Percentiles rank a stretch among this genome's conserved stretches.
Conservation (phyloP, 2,113 vertebrate genomes). For the Grammomys surdaster region DNA sequence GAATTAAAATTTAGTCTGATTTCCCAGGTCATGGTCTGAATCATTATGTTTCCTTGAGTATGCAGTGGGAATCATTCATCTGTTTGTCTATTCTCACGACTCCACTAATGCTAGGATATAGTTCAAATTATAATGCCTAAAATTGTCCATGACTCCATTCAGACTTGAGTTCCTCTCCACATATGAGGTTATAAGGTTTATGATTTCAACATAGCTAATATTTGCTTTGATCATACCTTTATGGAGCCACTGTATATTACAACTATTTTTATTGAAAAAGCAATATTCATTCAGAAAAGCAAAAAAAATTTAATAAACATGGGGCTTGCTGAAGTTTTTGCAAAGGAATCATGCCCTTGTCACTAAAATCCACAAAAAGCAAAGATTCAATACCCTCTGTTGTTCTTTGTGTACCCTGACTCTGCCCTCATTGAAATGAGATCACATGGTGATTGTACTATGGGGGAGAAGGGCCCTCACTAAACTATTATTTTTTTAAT, state of each 20-base stretch:
- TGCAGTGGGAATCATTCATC: background rate
- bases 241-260: background rate
- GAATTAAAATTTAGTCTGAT: background rate
- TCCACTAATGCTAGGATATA: background rate
- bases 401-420: background rate
- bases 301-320: constrained; percentile 52
- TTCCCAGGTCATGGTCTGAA: background rate
- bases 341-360: background rate
- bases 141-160: background rate
- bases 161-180: background rate
- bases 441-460: too few relatives aligned
- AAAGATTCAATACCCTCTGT: constrained; percentile 1
- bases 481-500: background rate
- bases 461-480: rapidly evolving
- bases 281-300: constrained; percentile 43
- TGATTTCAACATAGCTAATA: constrained; percentile 18
- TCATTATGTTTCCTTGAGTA: background rate
- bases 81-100: background rate
- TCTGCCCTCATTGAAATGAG: background rate
- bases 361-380: background rate
- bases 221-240: background rate
- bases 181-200: constrained; percentile 20
- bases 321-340: background rate
- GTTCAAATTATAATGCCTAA: background rate
- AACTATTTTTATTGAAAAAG: constrained; percentile 52